Evolutionary conservation across 2,797 vertebrate genomes (phyloP).

Genomic region (Salmo trutta): DNA sequence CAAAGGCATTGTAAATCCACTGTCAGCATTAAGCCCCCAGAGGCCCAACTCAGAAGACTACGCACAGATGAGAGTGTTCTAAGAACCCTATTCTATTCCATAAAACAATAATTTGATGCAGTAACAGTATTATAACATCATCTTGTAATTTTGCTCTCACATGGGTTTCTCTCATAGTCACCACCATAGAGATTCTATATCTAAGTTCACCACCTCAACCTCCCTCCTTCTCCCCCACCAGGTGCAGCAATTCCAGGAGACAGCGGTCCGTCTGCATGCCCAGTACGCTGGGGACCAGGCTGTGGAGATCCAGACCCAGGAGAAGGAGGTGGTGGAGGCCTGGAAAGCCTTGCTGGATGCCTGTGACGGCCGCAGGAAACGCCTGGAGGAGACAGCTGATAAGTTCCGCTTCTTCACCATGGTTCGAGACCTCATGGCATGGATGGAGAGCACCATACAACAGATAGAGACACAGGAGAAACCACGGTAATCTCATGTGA

Average conservation of each 20-base stretch:
- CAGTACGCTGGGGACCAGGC: slow-evolving; percentile 89
- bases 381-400: slow-evolving; percentile 87
- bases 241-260: slow-evolving; percentile 93
- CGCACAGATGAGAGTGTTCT: too few relatives aligned
- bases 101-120: too few relatives aligned
- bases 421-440: slow-evolving; percentile 90
- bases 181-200: too few relatives aligned
- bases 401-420: slow-evolving; percentile 94
- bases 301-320: slow-evolving; percentile 80
- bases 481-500: slow-evolving; percentile 77
- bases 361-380: slow-evolving; percentile 83
- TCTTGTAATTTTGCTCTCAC: too few relatives aligned
- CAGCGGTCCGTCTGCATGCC: slow-evolving; percentile 79
- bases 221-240: slow-evolving; percentile 44
- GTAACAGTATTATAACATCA: too few relatives aligned
- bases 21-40: too few relatives aligned
- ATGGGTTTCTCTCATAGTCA: too few relatives aligned
- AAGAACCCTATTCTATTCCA: too few relatives aligned
- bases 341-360: slow-evolving; percentile 90
- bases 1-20: too few relatives aligned
- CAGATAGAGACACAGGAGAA: slow-evolving; percentile 97
- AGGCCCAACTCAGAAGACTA: too few relatives aligned
- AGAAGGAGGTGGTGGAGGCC: slow-evolving; percentile 84
- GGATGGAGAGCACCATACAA: slow-evolving; percentile 92
- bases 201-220: not conserved